These are phyloP conservation scores for Spizaetus ornatus DNA, from an alignment of 2,113 vertebrate genomes.

Conservation along the genomic window DNA sequence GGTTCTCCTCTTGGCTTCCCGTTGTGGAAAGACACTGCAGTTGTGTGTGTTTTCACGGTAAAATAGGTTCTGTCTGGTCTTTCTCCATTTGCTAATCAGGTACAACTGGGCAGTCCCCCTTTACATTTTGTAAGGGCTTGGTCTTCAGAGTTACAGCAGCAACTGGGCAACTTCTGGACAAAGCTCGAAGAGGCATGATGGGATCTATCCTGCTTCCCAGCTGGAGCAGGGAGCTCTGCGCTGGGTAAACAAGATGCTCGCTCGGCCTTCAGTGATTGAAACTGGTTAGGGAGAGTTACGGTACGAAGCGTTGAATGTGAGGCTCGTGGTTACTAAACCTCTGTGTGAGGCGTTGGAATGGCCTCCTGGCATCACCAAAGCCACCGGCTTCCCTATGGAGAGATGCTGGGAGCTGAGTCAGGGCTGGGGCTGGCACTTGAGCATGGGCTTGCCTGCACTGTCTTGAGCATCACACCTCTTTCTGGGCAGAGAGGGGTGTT, in stretches of 20 bases:
- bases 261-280: not conserved
- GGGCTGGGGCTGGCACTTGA: not conserved
- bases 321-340: not conserved
- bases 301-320: rapidly evolving
- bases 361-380: not conserved
- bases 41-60: not conserved
- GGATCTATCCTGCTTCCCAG: not conserved
- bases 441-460: rapidly evolving
- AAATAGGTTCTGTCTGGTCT: not conserved
- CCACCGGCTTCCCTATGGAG: rapidly evolving
- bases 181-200: rapidly evolving
- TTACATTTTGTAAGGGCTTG: rapidly evolving
- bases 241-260: not conserved
- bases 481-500: not conserved
- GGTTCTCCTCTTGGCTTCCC: not conserved
- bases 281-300: rapidly evolving
- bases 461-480: not conserved
- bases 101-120: not conserved
- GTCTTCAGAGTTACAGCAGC: rapidly evolving
- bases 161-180: not conserved
- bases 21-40: rapidly evolving
- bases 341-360: not conserved
- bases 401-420: rapidly evolving
- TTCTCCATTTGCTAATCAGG: not conserved
- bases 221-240: not conserved